Percentiles rank a stretch among this genome's conserved stretches.
These are phyloP conservation scores for Acanthurus lineatus DNA, from an alignment of 2,797 vertebrate genomes.

Conservation along the genomic window DNA sequence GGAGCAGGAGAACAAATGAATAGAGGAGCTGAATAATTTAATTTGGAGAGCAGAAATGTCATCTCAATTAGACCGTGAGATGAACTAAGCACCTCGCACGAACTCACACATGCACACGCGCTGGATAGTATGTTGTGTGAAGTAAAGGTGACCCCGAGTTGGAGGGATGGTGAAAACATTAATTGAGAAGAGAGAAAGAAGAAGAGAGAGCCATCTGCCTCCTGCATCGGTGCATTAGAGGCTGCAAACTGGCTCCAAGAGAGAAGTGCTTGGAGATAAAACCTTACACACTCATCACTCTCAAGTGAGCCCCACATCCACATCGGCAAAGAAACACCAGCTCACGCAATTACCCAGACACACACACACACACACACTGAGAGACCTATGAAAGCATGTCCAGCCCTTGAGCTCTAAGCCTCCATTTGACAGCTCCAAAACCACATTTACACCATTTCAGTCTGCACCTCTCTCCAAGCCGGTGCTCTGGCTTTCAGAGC, in stretches of 20 bases:
- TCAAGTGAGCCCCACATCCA: conserved; percentile 33
- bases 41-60: conserved; percentile 71
- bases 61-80: conserved; percentile 71
- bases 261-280: conserved; percentile 55
- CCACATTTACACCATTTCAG: conserved; percentile 67
- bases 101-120: background rate
- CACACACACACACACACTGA: conserved; percentile 12
- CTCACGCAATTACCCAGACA: background rate
- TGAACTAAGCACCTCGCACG: conserved; percentile 45
- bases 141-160: conserved; percentile 49
- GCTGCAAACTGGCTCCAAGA: conserved; percentile 34
- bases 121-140: conserved; percentile 26
- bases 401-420: conserved; percentile 56
- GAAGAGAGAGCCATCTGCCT: conserved; percentile 53
- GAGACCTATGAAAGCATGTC: conserved; percentile 49
- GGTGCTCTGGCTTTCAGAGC: conserved; percentile 45
- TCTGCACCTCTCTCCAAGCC: conserved; percentile 32
- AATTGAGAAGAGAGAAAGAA: conserved; percentile 28
- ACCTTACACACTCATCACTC: conserved; percentile 53
- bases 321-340: conserved; percentile 10
- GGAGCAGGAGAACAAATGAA: conserved; percentile 68
- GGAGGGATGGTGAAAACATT: conserved; percentile 40
- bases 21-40: conserved; percentile 77
- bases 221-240: conserved; percentile 61
- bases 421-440: conserved; percentile 63